Evolutionary conservation across 2,888 invertebrate genomes (phyloP).

Genomic region (Stenoptilia bipunctidactyla): DNA sequence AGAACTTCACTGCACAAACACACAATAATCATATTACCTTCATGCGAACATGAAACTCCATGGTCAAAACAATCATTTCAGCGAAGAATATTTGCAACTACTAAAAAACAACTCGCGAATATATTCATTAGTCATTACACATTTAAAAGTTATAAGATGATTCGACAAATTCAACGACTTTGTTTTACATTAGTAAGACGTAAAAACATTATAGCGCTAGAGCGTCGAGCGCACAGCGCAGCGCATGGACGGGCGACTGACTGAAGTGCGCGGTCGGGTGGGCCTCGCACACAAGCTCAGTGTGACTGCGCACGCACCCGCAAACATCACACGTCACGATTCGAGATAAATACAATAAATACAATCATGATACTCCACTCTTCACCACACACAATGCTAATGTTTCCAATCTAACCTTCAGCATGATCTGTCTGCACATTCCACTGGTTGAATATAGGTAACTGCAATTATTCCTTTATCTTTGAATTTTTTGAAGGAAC

Average conservation of each 20-base stretch:
- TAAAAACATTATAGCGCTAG: conserved; percentile 11
- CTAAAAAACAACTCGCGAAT: too few relatives aligned
- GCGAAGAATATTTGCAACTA: too few relatives aligned
- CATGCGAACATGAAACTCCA: conserved; percentile 52
- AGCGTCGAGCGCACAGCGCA: conserved; percentile 14
- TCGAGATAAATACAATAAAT: neutral
- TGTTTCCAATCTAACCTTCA: neutral
- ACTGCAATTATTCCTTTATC: too few relatives aligned
- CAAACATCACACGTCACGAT: conserved; percentile 36
- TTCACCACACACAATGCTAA: conserved; percentile 4
- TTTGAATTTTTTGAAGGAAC: too few relatives aligned
- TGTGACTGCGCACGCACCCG: conserved; percentile 43
- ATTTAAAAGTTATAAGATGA: too few relatives aligned
- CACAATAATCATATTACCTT: conserved; percentile 41
- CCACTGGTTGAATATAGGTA: too few relatives aligned
- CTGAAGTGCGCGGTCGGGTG: conserved; percentile 23
- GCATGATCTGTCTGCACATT: too few relatives aligned
- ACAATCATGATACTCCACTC: conserved; percentile 9
- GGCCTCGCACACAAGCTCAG: conserved; percentile 29
- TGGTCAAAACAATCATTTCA: conserved; percentile 32
- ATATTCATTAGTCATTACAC: too few relatives aligned
- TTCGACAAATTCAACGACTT: too few relatives aligned
- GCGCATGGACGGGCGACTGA: conserved; percentile 11
- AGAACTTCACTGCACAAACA: neutral
- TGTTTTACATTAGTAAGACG: too few relatives aligned